A percentile compares a stretch with the other conserved stretches of the same genome.
phyloP scores from a whole-genome alignment of 2,797 vertebrate species.

The Adrianichthys oophorus region DNA sequence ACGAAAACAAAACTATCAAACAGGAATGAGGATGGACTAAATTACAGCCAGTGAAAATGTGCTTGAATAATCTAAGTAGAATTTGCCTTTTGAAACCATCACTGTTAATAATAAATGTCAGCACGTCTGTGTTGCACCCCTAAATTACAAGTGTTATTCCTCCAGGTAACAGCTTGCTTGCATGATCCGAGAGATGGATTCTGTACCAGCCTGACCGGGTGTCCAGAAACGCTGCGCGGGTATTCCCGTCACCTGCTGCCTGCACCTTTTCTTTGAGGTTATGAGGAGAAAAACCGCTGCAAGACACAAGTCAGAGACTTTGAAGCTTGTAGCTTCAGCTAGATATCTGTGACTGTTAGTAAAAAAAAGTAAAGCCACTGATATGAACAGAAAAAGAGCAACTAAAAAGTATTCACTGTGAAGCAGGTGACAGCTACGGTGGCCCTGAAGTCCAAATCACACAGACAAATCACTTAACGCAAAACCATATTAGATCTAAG shows the following conservation, averaged over 20 bases:
- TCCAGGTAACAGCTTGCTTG: conserved; percentile 46
- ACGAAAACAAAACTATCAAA: conserved; percentile 12
- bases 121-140: conserved; percentile 25
- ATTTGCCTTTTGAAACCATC: conserved; percentile 6
- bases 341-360: conserved; percentile 14
- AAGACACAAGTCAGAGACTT: conserved; percentile 6
- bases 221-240: conserved; percentile 17
- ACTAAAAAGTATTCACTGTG: conserved; percentile 6
- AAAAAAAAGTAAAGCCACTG: neutral
- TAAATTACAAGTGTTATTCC: conserved; percentile 30
- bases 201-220: conserved; percentile 9
- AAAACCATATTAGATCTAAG: too few species aligned
- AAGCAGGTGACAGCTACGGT: neutral
- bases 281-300: conserved; percentile 11
- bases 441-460: too few species aligned
- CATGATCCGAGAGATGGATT: conserved; percentile 39
- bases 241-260: conserved; percentile 19
- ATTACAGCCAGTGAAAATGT: conserved; percentile 29
- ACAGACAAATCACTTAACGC: too few species aligned
- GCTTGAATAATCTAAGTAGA: conserved; percentile 19
- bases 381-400: conserved; percentile 12
- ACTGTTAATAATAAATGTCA: conserved; percentile 15
- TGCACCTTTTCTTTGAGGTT: conserved; percentile 9
- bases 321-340: conserved; percentile 4
- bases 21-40: conserved; percentile 24